Percentiles rank a stretch among this genome's conserved stretches.
Conservation (phyloP, 2,888 invertebrate genomes). For the Campoplex nolae region DNA sequence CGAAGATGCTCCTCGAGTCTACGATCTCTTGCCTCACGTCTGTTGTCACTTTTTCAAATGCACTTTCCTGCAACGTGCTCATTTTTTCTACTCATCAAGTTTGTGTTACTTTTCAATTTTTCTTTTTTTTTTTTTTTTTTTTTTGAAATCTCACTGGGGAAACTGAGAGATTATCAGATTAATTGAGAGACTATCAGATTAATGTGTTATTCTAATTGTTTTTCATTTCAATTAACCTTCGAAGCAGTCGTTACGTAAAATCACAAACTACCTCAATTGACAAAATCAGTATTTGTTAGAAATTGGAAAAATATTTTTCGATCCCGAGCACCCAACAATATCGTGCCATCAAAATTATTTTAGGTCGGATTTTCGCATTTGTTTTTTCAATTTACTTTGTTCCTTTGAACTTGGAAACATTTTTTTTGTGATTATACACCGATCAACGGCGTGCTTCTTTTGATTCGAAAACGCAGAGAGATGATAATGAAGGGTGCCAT, state of each 20-base stretch:
- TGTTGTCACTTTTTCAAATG: conserved; percentile 44
- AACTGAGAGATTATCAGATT: neutral
- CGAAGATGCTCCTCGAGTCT: conserved; percentile 59
- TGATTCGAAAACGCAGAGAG: neutral
- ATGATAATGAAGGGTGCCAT: conserved; percentile 60
- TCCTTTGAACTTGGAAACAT: neutral
- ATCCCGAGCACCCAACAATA: neutral
- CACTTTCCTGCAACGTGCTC: conserved; percentile 33
- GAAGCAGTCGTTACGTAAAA: too few species aligned
- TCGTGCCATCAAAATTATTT: neutral
- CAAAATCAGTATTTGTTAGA: too few species aligned
- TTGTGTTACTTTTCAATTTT: too few species aligned
- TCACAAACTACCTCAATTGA: too few species aligned
- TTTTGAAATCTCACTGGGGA: neutral
- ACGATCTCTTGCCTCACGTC: conserved; percentile 46
- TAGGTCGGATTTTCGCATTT: neutral
- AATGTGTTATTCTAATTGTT: too few species aligned
- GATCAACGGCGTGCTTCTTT: neutral
- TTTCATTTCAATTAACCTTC: too few species aligned
- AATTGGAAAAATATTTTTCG: too few species aligned
- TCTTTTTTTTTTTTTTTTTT: neutral
- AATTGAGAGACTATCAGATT: neutral
- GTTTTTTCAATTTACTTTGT: neutral
- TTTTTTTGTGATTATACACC: neutral
- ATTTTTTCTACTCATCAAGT: conserved; percentile 4